Base-by-base conservation (phyloP, 2,113 vertebrate species). In the Sinocyclocheilus anshuiensis region DNA sequence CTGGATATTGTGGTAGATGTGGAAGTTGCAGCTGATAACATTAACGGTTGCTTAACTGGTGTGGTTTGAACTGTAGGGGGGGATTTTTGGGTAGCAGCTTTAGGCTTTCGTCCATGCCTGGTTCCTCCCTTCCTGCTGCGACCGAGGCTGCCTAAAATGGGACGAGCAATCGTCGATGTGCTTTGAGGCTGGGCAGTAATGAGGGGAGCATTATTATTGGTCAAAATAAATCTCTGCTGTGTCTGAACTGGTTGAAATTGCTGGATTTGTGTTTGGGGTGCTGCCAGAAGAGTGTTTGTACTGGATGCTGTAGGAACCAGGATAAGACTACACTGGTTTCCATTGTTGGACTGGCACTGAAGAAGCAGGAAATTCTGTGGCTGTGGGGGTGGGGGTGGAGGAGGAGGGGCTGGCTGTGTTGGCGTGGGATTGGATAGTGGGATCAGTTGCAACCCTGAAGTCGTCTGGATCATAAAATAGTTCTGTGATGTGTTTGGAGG, bases 401-500 rank as follows among this genome's bases (percentile, higher is more conserved):
- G 16, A 57, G 57, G 92, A 3, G 92, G 76, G 8, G 91, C 83
- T 1, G 92, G 69, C 8, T 91, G 92, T 1, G 92, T 90, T 0
- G 95, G 94, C 0, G 90, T 82, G 2, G 95, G 95, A 2, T 94
- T 93, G 0, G 96, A 93, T 55, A 96, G 94, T 59, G 97, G 97
- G 80, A 97, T 95, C 83, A 98, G 96, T 89, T 97, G 97, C 71
- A 97, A 92, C 18, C 97, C 97, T 79, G 95, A 96, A 0, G 95
- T 90, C 0, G 96, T 97, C 92, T 98, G 97, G 86, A 96, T 95
- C 95, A 96, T 95, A 74, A 96, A 96, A 88, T 96, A 96, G 90
- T 95, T 95, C 90, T 96, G 95, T n/a, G 95, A 95, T 36, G 93
- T 95, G 90, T 95, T 95, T 6, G 92, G 94, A 16, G 95, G 95